Evolutionary conservation across 2,797 vertebrate species (phyloP).

Genomic region (Schizopygopsis pylzovi): DNA sequence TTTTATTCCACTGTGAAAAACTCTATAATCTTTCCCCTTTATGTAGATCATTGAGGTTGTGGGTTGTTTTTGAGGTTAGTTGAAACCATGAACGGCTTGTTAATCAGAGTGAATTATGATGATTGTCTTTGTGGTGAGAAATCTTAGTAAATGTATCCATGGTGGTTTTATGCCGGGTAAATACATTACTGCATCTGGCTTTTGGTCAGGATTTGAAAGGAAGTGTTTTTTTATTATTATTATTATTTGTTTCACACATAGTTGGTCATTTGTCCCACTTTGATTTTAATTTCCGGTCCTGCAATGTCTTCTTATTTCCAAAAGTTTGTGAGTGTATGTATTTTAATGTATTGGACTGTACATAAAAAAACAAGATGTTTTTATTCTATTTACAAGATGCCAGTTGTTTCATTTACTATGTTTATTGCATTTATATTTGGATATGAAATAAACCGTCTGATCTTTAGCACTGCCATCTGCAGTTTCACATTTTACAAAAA

Average conservation of each 20-base stretch:
- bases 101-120: conserved; percentile 33
- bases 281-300: conserved; percentile 35
- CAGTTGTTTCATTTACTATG: conserved; percentile 91
- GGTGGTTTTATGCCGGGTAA: conserved; percentile 6
- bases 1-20: conserved; percentile 40
- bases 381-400: conserved; percentile 77
- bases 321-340: conserved; percentile 72
- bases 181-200: conserved; percentile 59
- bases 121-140: conserved; percentile 22
- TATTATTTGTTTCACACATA: conserved; percentile 14
- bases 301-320: conserved; percentile 35
- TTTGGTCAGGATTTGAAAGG: conserved; percentile 45
- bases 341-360: conserved; percentile 73
- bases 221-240: neutral
- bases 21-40: conserved; percentile 31
- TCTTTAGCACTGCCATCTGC: conserved; percentile 1
- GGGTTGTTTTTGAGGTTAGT: conserved; percentile 5
- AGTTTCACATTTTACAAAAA: neutral
- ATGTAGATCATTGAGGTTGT: conserved; percentile 22
- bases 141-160: conserved; percentile 31
- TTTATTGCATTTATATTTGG: conserved; percentile 92
- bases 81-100: conserved; percentile 26
- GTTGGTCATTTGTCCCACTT: conserved; percentile 33
- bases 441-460: conserved; percentile 87
- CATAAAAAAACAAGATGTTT: conserved; percentile 75